Percentiles rank a stretch among this genome's conserved stretches.
phyloP scores from a whole-genome alignment of 2,888 invertebrate genomes.

The Caradrina clavipalpis region DNA sequence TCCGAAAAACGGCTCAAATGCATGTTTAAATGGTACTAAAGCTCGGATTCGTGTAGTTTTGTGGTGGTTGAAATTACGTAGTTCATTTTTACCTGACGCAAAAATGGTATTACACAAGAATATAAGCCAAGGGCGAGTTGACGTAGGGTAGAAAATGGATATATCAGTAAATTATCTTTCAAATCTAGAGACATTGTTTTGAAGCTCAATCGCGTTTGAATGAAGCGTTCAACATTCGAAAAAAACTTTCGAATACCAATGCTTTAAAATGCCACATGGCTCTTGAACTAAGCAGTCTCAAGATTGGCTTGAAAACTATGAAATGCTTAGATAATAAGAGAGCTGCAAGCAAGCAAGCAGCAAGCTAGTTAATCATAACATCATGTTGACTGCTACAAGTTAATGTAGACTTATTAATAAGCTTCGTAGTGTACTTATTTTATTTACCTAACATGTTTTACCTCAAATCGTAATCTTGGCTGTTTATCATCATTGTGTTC shows the following conservation, averaged over 20 bases:
- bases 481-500: constrained; percentile 78
- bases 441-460: constrained; percentile 54
- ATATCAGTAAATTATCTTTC: background rate
- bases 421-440: too few relatives aligned
- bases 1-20: constrained; percentile 2
- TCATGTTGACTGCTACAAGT: background rate
- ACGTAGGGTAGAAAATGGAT: background rate
- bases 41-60: background rate
- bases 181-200: constrained; percentile 4
- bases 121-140: constrained; percentile 10
- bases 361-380: background rate
- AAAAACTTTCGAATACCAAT: too few relatives aligned
- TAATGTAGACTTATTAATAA: too few relatives aligned
- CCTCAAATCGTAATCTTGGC: constrained; percentile 86
- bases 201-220: too few relatives aligned
- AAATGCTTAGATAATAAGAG: background rate
- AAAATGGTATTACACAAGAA: background rate
- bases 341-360: background rate
- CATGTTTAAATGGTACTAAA: background rate
- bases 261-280: background rate
- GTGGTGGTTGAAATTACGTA: background rate
- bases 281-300: background rate
- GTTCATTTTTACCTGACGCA: background rate
- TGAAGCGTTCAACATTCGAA: too few relatives aligned
- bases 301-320: background rate